phyloP scores from a whole-genome alignment of 30 jellyfish, hydroid and myxozoan genomes.

The Chironex yamaguchii region DNA sequence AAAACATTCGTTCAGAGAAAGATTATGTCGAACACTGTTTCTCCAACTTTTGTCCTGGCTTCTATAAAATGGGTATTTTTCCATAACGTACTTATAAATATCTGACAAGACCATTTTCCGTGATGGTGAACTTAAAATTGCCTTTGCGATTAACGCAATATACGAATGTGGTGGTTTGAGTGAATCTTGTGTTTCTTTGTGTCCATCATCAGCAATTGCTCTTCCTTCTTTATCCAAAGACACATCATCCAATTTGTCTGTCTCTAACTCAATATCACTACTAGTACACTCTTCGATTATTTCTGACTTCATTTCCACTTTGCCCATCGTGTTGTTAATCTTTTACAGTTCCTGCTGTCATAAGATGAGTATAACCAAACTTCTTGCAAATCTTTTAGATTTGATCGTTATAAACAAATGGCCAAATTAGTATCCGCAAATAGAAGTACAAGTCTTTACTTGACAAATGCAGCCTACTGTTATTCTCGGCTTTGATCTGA shows the following conservation, averaged over 20 bases:
- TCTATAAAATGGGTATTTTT: slow-evolving; percentile 79
- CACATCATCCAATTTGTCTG: too few relatives aligned
- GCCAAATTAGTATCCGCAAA: too few relatives aligned
- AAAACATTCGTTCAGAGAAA: slow-evolving; percentile 86
- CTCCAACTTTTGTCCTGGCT: slow-evolving; percentile 93
- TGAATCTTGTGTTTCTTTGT: background rate
- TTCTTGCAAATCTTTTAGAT: too few relatives aligned
- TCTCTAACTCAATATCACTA: background rate
- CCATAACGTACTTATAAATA: slow-evolving; percentile 77
- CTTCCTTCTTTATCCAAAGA: background rate
- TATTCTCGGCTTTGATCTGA: background rate
- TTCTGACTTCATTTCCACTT: too few relatives aligned
- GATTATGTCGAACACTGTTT: slow-evolving; percentile 89
- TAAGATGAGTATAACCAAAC: too few relatives aligned
- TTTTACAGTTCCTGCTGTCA: too few relatives aligned
- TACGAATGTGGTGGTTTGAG: slow-evolving; percentile 85
- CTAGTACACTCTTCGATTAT: background rate
- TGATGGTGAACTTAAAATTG: slow-evolving; percentile 72
- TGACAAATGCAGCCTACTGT: too few relatives aligned
- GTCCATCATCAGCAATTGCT: too few relatives aligned
- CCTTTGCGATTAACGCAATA: slow-evolving; percentile 89
- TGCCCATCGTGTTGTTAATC: too few relatives aligned
- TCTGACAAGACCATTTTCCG: slow-evolving; percentile 83
- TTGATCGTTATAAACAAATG: too few relatives aligned
- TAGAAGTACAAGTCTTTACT: too few relatives aligned